Conservation (phyloP, 1,140 invertebrate genomes). For the Triops cancriformis region DNA sequence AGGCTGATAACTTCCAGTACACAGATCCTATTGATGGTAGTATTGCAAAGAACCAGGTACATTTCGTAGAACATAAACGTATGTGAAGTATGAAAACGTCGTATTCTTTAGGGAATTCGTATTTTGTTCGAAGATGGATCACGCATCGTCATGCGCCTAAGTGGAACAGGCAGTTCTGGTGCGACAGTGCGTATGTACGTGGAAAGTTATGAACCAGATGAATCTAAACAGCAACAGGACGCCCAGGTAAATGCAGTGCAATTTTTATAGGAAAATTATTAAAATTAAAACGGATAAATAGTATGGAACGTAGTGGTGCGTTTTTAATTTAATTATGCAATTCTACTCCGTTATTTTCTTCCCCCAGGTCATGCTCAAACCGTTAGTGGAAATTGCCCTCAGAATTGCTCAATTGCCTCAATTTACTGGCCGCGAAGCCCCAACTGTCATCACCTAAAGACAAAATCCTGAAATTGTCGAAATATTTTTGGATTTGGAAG, state of each 20-base stretch:
- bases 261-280: neutral
- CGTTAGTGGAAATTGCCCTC: conserved; percentile 80
- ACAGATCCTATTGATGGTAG: conserved; percentile 88
- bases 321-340: neutral
- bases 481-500: neutral
- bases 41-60: conserved; percentile 78
- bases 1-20: conserved; percentile 87
- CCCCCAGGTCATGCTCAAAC: conserved; percentile 62
- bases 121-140: conserved; percentile 91
- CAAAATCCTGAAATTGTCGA: neutral
- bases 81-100: conserved; percentile 28
- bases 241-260: conserved; percentile 53
- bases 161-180: conserved; percentile 94
- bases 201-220: conserved; percentile 71
- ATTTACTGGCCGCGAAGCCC: conserved; percentile 76
- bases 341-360: conserved; percentile 22
- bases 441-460: conserved; percentile 95
- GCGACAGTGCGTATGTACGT: conserved; percentile 93
- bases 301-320: too few species aligned
- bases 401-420: conserved; percentile 71
- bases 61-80: conserved; percentile 22
- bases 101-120: conserved; percentile 66
- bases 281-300: too few species aligned
- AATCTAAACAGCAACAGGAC: conserved; percentile 53
- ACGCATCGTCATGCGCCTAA: conserved; percentile 83